These are phyloP conservation scores for Corbicula japonica DNA, from an alignment of 2,888 invertebrate genomes.

Conservation along the genomic window DNA sequence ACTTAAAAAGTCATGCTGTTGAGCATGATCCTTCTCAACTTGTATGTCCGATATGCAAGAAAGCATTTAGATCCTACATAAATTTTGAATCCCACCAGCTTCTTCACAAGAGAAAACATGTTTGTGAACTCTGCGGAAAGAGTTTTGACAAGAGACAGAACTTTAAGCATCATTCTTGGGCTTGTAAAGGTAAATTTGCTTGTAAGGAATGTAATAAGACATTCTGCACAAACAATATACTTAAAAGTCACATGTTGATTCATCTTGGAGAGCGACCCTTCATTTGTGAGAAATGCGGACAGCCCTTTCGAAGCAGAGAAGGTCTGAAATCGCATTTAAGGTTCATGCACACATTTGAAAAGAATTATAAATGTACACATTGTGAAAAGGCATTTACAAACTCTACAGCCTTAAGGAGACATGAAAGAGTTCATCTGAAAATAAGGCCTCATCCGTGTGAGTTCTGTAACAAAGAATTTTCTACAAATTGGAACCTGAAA, in stretches of 20 bases:
- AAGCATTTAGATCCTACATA: slow-evolving; percentile 5
- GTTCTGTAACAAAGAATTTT: slow-evolving; percentile 26
- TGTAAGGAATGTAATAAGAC: slow-evolving; percentile 32
- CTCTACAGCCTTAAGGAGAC: slow-evolving; percentile 2
- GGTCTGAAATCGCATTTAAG: slow-evolving; percentile 30
- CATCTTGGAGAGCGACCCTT: slow-evolving; percentile 55
- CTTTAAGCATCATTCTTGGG: slow-evolving; percentile 31
- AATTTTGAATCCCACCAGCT: slow-evolving; percentile 21
- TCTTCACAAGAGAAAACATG: slow-evolving; percentile 23
- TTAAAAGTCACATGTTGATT: slow-evolving; percentile 48
- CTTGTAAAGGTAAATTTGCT: slow-evolving; percentile 35
- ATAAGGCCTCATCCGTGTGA: slow-evolving; percentile 29
- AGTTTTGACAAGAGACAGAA: slow-evolving; percentile 22
- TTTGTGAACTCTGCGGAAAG: slow-evolving; percentile 33
- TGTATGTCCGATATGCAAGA: slow-evolving; percentile 23
- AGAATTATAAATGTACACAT: slow-evolving; percentile 19
- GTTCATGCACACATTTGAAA: slow-evolving; percentile 19
- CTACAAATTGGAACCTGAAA: slow-evolving; percentile 30
- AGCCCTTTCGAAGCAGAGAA: slow-evolving; percentile 45
- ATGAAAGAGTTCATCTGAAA: slow-evolving; percentile 30
- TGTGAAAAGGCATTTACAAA: slow-evolving; percentile 28
- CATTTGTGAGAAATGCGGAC: slow-evolving; percentile 58
- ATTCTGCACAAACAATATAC: slow-evolving; percentile 24
- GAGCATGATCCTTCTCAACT: slow-evolving; percentile 27
- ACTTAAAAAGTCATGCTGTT: slow-evolving; percentile 21